Evolutionary conservation across 2,797 vertebrate genomes (phyloP).

Genomic region (Vultur gryphus): DNA sequence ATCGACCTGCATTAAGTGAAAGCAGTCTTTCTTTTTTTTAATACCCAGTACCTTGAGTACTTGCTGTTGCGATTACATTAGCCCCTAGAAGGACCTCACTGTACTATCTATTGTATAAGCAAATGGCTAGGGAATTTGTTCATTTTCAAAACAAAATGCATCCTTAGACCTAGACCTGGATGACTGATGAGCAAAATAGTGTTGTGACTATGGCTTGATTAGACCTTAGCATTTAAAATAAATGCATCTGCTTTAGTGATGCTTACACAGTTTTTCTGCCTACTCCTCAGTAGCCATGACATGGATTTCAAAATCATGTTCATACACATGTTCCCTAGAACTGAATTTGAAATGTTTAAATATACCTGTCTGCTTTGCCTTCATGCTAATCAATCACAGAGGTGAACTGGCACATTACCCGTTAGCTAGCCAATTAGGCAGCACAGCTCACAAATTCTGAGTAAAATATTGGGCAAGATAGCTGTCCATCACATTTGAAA

Average conservation of each 20-base stretch:
- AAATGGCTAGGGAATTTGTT: neutral
- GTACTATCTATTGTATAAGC: neutral
- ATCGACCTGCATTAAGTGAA: neutral
- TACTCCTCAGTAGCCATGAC: neutral
- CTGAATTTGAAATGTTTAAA: conserved; percentile 20
- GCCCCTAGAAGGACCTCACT: neutral
- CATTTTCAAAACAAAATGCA: neutral
- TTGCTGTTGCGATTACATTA: neutral
- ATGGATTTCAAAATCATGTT: neutral
- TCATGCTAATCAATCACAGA: conserved; percentile 31
- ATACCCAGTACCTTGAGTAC: neutral
- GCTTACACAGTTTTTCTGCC: neutral
- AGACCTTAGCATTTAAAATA: neutral
- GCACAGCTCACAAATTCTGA: neutral
- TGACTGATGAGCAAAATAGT: neutral
- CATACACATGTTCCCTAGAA: neutral
- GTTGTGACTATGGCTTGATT: neutral
- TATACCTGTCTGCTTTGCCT: conserved; percentile 23
- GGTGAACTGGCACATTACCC: neutral
- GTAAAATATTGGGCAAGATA: conserved; percentile 6
- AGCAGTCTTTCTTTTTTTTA: neutral
- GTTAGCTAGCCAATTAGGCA: conserved; percentile 12
- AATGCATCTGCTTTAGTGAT: neutral
- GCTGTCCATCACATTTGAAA: conserved; percentile 1
- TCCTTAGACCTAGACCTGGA: neutral